A percentile compares a stretch with the other conserved stretches of the same genome.
These are phyloP conservation scores for Sclerodermus sp. DNA, from an alignment of 2,888 invertebrate genomes.

Conservation along the genomic window DNA sequence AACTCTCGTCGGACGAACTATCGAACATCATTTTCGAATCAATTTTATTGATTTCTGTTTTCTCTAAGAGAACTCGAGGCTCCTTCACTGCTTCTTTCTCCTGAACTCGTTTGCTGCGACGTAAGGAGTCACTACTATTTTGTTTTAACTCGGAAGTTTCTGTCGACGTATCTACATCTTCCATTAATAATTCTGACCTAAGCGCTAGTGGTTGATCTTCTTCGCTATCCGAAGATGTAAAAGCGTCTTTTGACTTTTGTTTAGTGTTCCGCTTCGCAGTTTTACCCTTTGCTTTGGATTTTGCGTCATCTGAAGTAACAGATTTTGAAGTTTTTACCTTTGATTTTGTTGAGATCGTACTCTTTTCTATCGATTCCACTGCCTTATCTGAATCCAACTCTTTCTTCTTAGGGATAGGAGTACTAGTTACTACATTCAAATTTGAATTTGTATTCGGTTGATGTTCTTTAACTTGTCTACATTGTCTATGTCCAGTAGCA, in stretches of 20 bases:
- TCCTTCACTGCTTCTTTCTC: constrained; percentile 33
- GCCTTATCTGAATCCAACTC: constrained; percentile 2
- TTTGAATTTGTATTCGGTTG: constrained; percentile 40
- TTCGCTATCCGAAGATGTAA: constrained; percentile 41
- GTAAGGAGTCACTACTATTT: not conserved
- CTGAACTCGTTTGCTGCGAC: constrained; percentile 36
- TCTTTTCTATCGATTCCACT: constrained; percentile 2
- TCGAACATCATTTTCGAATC: constrained; percentile 43
- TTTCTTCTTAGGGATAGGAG: not conserved
- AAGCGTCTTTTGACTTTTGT: constrained; percentile 22
- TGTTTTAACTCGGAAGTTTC: not conserved
- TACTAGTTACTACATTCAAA: not conserved
- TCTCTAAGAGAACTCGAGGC: constrained; percentile 39
- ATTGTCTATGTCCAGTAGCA: constrained; percentile 68
- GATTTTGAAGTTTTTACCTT: constrained; percentile 10
- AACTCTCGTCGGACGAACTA: constrained; percentile 52
- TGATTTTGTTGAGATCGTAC: constrained; percentile 2
- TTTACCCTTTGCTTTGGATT: constrained; percentile 8
- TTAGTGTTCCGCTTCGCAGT: constrained; percentile 7
- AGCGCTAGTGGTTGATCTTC: constrained; percentile 35
- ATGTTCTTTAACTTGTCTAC: constrained; percentile 64
- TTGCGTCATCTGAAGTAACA: constrained; percentile 11
- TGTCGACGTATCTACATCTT: not conserved
- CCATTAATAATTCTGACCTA: constrained; percentile 19
- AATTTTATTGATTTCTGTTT: constrained; percentile 44